Conservation (phyloP, 2,797 vertebrate species). For the Tinamus major region DNA sequence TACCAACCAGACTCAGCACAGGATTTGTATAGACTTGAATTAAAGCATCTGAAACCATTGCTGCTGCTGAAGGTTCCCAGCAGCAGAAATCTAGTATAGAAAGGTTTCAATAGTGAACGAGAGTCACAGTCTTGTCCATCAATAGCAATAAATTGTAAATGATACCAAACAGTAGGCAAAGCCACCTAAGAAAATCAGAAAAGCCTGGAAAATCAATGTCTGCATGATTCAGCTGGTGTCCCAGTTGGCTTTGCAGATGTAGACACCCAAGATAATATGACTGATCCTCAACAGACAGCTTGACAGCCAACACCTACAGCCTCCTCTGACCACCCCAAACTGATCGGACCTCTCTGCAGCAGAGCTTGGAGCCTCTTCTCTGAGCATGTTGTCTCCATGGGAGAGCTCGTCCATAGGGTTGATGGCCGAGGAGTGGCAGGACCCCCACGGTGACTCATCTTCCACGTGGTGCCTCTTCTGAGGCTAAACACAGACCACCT, state of each 20-base stretch:
- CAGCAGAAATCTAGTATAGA: background rate
- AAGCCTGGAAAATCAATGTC: background rate
- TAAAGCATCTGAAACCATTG: background rate
- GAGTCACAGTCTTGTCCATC: background rate
- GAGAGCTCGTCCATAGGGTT: accelerated
- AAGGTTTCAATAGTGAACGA: background rate
- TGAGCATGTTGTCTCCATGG: accelerated
- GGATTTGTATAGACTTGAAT: background rate
- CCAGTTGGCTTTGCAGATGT: background rate
- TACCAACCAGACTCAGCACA: background rate
- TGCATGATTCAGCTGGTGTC: background rate
- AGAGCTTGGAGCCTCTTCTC: background rate
- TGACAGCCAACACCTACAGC: background rate
- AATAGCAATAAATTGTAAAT: background rate
- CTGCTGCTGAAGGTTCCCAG: background rate
- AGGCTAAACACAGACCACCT: background rate
- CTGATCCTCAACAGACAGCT: accelerated
- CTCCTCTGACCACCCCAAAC: background rate
- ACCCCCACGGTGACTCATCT: background rate
- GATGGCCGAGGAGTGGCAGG: background rate
- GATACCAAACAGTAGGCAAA: background rate
- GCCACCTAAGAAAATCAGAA: background rate
- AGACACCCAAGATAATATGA: background rate
- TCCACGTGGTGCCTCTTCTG: background rate
- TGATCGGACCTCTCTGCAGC: background rate